Evolutionary conservation across 30 jellyfish, hydroid and myxozoan species (phyloP), one percentile per base, ranked within the genome.

Genomic region (Turritopsis dohrnii): DNA sequence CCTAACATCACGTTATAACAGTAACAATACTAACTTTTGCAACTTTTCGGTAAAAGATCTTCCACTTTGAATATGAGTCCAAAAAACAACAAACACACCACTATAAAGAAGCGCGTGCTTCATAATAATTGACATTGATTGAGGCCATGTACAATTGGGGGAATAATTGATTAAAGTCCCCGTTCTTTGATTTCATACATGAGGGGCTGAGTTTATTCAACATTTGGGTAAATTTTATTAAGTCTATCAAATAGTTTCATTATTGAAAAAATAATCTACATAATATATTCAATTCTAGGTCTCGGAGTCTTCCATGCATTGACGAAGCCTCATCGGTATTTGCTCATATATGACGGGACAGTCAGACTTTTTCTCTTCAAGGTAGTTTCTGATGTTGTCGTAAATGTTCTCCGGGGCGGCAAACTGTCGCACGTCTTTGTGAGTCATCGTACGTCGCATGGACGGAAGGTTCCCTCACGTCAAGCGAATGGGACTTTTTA

Each of bases 391-490:
- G 41, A 74, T 74, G 65, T 74, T 74, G 24, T 74, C 83, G 41
- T 74, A 74, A 23, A 74, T 20, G 54, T 26, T 74, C n/a, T 74
- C 83, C 53, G 83, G 41, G 8, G 83, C 54, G 8, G 83, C 54
- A 9, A n/a, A 69, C 77, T 1, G 77, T 69, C 22, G 77, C 30
- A 19, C 77, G 77, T 69, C 77, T 69, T 19, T 23, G 31, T 69
- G 28, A 23, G 22, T 69, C 30, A 19, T 69, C 30, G 30, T 69
- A 69, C 28, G 17, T 74, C 24, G 20, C 65, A 29, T 20, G 65
- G 24, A 20, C 41, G 9, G 74, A n/a, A 21, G 13, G 54, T 52
- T n/a, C 65, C 65, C 27, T 74, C 0, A 30, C 27, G 24, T 74
- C 65, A 9, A 24, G 53, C 54, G 65, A 24, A 26, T 7, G 83